Conservation (phyloP, 2,113 vertebrate genomes). For the Lepidothrix coronata region DNA sequence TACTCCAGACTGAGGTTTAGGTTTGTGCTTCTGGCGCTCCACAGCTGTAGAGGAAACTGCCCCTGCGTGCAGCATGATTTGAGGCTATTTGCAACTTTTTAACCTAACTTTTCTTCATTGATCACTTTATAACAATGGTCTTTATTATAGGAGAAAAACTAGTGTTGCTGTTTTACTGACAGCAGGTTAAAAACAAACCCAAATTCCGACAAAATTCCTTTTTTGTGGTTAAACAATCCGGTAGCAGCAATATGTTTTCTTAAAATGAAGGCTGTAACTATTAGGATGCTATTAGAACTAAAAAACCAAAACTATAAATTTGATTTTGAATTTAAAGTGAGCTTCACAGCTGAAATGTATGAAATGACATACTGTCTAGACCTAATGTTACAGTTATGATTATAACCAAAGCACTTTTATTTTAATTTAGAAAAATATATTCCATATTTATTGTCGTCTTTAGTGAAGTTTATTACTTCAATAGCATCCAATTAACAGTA, state of each 20-base stretch:
- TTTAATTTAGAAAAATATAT: neutral
- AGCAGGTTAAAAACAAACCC: neutral
- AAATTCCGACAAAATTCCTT: neutral
- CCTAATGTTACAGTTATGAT: neutral
- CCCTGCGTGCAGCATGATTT: neutral
- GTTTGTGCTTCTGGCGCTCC: neutral
- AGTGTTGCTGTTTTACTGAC: neutral
- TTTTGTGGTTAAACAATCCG: neutral
- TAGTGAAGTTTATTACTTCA: neutral
- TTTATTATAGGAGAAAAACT: neutral
- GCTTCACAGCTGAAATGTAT: neutral
- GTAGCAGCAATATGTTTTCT: neutral
- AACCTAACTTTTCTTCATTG: neutral
- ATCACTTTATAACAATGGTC: neutral
- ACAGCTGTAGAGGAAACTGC: neutral
- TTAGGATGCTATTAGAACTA: neutral
- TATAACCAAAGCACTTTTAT: neutral
- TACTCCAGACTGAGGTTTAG: neutral
- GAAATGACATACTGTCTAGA: neutral
- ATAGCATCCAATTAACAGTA: slow-evolving; percentile 8
- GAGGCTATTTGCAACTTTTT: neutral
- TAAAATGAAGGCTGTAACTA: neutral
- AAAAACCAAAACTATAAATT: neutral
- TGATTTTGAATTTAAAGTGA: neutral
- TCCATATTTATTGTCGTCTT: neutral